phyloP scores from a whole-genome alignment of 2,797 vertebrate species.

The Rhinatrema bivittatum region DNA sequence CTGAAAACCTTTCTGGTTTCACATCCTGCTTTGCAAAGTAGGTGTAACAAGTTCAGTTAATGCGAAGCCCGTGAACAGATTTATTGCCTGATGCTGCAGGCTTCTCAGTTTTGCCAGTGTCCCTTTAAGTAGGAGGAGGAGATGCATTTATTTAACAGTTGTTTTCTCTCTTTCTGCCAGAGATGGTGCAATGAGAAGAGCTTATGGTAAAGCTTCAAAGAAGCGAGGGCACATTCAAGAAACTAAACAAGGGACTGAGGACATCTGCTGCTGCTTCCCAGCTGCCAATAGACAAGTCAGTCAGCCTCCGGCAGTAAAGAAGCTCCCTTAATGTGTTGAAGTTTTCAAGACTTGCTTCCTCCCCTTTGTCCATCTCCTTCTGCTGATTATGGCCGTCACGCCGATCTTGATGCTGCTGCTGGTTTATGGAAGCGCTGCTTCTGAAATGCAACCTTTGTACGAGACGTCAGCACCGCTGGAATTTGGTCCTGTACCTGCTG shows the following conservation, averaged over 20 bases:
- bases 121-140: conserved; percentile 26
- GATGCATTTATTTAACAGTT: conserved; percentile 20
- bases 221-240: neutral
- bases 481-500: conserved; percentile 77
- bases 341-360: conserved; percentile 27
- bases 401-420: conserved; percentile 55
- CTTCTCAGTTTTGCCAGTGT: neutral
- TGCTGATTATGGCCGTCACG: conserved; percentile 59
- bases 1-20: too few species aligned
- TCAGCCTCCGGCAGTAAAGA: neutral
- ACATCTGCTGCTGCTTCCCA: conserved; percentile 5
- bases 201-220: too few species aligned
- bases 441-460: conserved; percentile 48
- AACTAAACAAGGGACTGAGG: conserved; percentile 18
- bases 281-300: neutral
- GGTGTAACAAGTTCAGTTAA: too few species aligned
- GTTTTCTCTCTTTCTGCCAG: conserved; percentile 35
- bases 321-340: neutral
- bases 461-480: conserved; percentile 57
- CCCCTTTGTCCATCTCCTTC: too few species aligned
- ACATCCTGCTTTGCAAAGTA: too few species aligned
- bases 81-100: too few species aligned
- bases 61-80: too few species aligned
- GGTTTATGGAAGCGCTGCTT: conserved; percentile 47
- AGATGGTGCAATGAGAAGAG: conserved; percentile 34